Evolutionary conservation across 2,888 invertebrate genomes (phyloP), one percentile per base, ranked within the genome.

Genomic region (Eurytoma adleriae): DNA sequence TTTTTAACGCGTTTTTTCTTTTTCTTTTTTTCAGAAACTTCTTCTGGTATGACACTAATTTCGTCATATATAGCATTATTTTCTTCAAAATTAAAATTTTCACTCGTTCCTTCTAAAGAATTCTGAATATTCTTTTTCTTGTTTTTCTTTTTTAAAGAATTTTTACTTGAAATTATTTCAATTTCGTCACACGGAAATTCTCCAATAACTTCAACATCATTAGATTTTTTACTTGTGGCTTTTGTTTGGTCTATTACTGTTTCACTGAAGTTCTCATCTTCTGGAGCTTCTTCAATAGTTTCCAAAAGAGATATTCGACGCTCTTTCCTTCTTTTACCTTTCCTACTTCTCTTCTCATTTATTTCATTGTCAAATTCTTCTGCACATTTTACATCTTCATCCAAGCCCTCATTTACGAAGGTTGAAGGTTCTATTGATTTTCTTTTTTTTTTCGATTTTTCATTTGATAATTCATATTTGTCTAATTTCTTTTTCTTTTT

Each of bases 401-500:
- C 86, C 71, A 89, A 83, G 13, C 86, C 89, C 81, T 87, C 85
- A 67, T 89, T 89, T 10, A 86, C 80, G 79, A 88, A 86, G n/a
- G 64, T n/a, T 70, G 13, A 56, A n/a, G 52, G 16, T 66, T 68
- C 80, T n/a, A 59, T 3, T 40, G 86, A 86, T 61, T 85, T 87
- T 40, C 75, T 81, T 59, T 84, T 85, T 16, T 82, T 83, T 72
- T 85, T 86, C 10, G 80, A 67, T 68, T 88, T 88, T 2, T 84
- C 85, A 77, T 85, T 87, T 40, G 87, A 87, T 13, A 90, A 86
- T 79, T 90, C 90, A 74, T 88, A 90, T 83, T 88, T 89, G 77
- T 90, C 90, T 16, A 90, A 83, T 7, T 86, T 89, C 7, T 78
- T 84, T 72, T 86, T 89, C 16, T 82, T 80, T 48, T 86, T 86